Conservation (phyloP, 2,797 vertebrate genomes). For the Urocyon cinereoargenteus region DNA sequence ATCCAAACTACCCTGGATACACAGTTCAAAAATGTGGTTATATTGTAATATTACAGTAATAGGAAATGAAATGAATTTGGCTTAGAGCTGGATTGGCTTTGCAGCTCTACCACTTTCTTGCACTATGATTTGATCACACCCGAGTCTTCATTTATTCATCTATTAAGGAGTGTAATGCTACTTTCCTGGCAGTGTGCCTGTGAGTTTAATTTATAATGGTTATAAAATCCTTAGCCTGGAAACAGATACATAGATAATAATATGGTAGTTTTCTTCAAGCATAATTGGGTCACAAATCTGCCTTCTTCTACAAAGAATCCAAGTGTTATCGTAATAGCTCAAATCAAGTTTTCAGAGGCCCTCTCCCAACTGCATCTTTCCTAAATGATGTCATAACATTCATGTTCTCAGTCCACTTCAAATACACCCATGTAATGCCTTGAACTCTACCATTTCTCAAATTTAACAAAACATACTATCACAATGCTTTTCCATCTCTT, state of each 20-base stretch:
- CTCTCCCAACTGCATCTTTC: not conserved
- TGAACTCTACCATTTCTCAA: not conserved
- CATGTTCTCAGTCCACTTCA: not conserved
- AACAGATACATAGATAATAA: not conserved
- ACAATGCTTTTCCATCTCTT: not conserved
- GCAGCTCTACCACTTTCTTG: not conserved
- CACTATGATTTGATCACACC: not conserved
- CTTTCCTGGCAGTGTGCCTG: not conserved
- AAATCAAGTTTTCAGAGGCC: not conserved
- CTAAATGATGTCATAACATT: not conserved
- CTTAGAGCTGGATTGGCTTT: not conserved
- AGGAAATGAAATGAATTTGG: not conserved
- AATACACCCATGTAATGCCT: not conserved
- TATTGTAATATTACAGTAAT: not conserved
- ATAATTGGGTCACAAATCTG: not conserved
- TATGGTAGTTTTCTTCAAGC: not conserved
- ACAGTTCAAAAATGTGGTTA: not conserved
- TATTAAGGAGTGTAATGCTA: not conserved
- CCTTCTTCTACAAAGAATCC: not conserved
- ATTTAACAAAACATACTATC: not conserved
- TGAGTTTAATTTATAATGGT: constrained; percentile 34
- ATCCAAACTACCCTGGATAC: not conserved
- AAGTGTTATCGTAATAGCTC: not conserved
- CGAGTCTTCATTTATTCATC: not conserved
- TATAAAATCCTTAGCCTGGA: constrained; percentile 31